phyloP scores from a whole-genome alignment of 1,140 invertebrate genomes.

The Melanaphis sacchari region DNA sequence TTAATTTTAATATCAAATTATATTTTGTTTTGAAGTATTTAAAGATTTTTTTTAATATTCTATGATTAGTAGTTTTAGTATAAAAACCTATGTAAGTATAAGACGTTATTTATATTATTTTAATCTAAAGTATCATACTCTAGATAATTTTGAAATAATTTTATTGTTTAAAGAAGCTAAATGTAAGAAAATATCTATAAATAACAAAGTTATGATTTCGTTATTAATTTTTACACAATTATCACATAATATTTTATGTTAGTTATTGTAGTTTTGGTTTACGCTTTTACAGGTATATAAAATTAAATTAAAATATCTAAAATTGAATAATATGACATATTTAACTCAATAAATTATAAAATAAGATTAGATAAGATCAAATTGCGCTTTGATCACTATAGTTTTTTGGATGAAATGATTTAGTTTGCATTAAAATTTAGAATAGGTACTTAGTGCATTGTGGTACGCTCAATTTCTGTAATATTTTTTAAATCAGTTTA shows the following conservation, averaged over 20 bases:
- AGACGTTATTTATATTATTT: neutral
- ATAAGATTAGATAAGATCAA: neutral
- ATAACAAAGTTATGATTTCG: neutral
- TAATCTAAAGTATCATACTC: neutral
- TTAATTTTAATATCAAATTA: neutral
- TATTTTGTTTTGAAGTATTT: too few species aligned
- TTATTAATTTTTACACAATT: neutral
- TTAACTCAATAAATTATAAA: neutral
- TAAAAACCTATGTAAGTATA: neutral
- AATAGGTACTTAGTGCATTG: neutral
- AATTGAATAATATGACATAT: neutral
- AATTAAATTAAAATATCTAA: neutral
- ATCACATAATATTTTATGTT: too few species aligned
- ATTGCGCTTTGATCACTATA: too few species aligned
- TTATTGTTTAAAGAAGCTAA: neutral
- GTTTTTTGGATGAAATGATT: neutral
- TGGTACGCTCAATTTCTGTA: neutral
- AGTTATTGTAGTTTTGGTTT: neutral
- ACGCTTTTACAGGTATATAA: neutral
- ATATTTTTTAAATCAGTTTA: neutral
- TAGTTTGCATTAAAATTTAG: neutral
- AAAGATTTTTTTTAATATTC: neutral
- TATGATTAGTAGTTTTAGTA: neutral
- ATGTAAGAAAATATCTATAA: neutral
- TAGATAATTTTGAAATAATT: neutral